Evolutionary conservation across 2,113 vertebrate species (phyloP).

Genomic region (Donacobius atricapilla): DNA sequence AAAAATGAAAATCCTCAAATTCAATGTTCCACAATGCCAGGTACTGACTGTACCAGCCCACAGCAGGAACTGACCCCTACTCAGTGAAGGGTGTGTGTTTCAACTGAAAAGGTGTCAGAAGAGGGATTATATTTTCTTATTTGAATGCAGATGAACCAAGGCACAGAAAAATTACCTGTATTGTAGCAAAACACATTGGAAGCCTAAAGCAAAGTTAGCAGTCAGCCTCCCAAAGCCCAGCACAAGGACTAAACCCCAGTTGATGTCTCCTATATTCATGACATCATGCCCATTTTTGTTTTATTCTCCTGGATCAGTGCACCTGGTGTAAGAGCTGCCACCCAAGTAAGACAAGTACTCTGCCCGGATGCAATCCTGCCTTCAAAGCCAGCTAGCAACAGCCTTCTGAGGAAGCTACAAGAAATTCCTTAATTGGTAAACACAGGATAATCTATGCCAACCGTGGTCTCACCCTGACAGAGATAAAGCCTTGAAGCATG

Average conservation of each 20-base stretch:
- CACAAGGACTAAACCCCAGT: background rate
- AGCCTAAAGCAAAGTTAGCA: background rate
- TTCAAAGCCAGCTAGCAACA: background rate
- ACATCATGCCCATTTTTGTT: background rate
- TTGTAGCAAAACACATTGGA: background rate
- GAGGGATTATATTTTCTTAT: background rate
- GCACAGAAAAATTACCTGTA: background rate
- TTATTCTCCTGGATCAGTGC: background rate
- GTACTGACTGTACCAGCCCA: background rate
- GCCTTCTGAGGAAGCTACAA: background rate
- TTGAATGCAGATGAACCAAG: background rate
- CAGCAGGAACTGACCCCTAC: background rate
- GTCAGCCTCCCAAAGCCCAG: background rate
- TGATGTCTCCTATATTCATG: background rate
- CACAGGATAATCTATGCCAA: background rate
- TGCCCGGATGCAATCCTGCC: background rate
- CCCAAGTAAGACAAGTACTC: background rate
- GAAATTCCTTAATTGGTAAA: background rate
- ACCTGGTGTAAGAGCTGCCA: background rate
- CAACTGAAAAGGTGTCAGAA: background rate
- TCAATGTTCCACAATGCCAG: background rate
- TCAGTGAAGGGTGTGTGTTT: background rate
- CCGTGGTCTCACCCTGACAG: background rate
- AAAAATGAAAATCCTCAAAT: background rate
- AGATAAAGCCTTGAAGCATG: background rate